Percentiles rank a stretch among this genome's conserved stretches.
Evolutionary conservation across 2,797 vertebrate species (phyloP).

Genomic region (Oreortyx pictus): DNA sequence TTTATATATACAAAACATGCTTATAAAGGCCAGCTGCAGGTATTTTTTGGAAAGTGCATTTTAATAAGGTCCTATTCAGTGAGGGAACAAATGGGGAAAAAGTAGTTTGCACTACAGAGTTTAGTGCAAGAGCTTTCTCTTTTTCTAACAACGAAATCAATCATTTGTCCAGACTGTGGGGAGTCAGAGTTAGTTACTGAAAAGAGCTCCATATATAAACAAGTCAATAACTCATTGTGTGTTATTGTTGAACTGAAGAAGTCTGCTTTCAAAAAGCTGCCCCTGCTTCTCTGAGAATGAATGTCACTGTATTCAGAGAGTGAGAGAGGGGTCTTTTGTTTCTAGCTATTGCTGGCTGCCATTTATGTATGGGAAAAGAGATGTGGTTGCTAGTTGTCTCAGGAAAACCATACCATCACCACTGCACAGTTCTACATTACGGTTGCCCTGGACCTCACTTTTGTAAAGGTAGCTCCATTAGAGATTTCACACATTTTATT

Average conservation of each 20-base stretch:
- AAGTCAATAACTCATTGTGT: conserved; percentile 92
- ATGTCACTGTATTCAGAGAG: conserved; percentile 81
- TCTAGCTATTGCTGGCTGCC: conserved; percentile 74
- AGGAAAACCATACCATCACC: conserved; percentile 48
- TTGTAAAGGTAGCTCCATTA: background rate
- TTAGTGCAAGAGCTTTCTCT: conserved; percentile 80
- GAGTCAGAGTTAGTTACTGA: conserved; percentile 87
- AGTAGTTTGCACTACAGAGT: conserved; percentile 86
- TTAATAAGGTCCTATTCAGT: conserved; percentile 86
- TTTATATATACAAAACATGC: conserved; percentile 86
- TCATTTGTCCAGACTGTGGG: conserved; percentile 88
- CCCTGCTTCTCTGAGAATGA: conserved; percentile 81
- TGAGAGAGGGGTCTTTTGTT: conserved; percentile 79
- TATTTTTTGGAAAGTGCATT: conserved; percentile 87
- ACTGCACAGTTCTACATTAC: background rate
- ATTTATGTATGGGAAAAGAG: conserved; percentile 82
- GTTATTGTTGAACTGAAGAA: conserved; percentile 85
- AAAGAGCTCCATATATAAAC: conserved; percentile 87
- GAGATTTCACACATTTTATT: background rate
- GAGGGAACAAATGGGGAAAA: conserved; percentile 81
- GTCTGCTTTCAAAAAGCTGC: conserved; percentile 83
- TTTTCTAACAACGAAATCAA: conserved; percentile 87
- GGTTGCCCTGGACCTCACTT: conserved; percentile 32
- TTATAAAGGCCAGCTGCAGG: conserved; percentile 87
- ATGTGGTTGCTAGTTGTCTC: conserved; percentile 66